Evolutionary conservation across 2,113 vertebrate species (phyloP).

Genomic region (Symphodus melops): DNA sequence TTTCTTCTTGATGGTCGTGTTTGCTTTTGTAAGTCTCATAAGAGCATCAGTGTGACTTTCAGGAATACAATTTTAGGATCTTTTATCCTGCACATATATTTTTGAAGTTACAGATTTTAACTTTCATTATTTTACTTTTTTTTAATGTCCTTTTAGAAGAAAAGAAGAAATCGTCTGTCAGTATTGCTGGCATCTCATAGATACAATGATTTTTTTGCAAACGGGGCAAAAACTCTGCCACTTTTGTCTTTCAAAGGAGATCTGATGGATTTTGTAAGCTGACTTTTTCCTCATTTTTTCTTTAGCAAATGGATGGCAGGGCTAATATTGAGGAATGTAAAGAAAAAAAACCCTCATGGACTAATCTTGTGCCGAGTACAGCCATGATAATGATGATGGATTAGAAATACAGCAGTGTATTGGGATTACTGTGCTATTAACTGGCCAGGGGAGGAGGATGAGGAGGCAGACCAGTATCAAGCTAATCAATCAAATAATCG

Average conservation of each 20-base stretch:
- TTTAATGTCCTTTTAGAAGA: too few relatives aligned
- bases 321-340: constrained; percentile 73
- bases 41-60: too few relatives aligned
- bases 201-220: too few relatives aligned
- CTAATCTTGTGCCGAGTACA: constrained; percentile 81
- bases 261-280: constrained; percentile 3
- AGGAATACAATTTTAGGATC: too few relatives aligned
- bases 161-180: not conserved
- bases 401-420: constrained; percentile 81
- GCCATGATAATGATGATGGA: constrained; percentile 83
- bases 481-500: constrained; percentile 88
- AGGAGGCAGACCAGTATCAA: constrained; percentile 79
- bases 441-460: constrained; percentile 71
- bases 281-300: constrained; percentile 23
- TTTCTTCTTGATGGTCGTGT: too few relatives aligned
- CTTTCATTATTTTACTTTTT: too few relatives aligned
- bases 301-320: constrained; percentile 41
- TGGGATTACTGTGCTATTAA: constrained; percentile 84
- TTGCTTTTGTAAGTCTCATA: too few relatives aligned
- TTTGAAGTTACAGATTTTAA: too few relatives aligned
- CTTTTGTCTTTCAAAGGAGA: not conserved
- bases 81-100: too few relatives aligned
- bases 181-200: not conserved
- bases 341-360: constrained; percentile 62
- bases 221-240: too few relatives aligned